Base-by-base conservation (phyloP, 2,113 vertebrate genomes). In the Cacatua alba region DNA sequence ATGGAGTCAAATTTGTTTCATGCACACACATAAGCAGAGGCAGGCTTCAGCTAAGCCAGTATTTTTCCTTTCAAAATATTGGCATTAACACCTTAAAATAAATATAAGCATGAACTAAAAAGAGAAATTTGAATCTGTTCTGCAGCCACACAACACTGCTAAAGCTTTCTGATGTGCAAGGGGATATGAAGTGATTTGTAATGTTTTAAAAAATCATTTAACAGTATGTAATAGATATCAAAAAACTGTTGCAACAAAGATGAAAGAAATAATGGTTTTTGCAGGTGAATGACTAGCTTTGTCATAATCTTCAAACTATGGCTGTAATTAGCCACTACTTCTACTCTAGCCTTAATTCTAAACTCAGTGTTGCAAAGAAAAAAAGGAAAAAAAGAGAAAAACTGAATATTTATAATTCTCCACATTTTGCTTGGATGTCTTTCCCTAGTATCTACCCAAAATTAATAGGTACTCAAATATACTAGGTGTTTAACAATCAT, bases 61-160 rank as follows among this genome's bases (percentile, higher is more conserved):
- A 74, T 91, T 95, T 88, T 94, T 46, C 76, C 86, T 87, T 95
- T 95, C 84, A 95, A 96, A 97, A 95, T 95, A 90, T 79, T 94
- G 90, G 59, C 91, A 88, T 94, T 96, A 95, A 94, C 89, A 86
- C 62, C 79, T 96, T 70, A 63, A 92, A 93, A 75, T 90, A 94
- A 95, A 90, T 79, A 89, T 16, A 95, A 90, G 71, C 74, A 74
- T n/a, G 28, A 81, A 79, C 29, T 81, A 74, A 88, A 92, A 87
- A 67, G 48, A 92, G 15, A 89, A 91, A 90, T 48, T 55, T 77
- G 44, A 94, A 62, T 76, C 57, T 72, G 49, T 43, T 65, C 79
- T 95, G 26, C 29, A 81, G 59, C 46, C 25, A 37, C 0, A 10
- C 19, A 84, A 55, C 28, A 71, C 63, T 70, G 55, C 24, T 82